Evolutionary conservation across 2,888 invertebrate species (phyloP).

Genomic region (Nemurella pictetii): DNA sequence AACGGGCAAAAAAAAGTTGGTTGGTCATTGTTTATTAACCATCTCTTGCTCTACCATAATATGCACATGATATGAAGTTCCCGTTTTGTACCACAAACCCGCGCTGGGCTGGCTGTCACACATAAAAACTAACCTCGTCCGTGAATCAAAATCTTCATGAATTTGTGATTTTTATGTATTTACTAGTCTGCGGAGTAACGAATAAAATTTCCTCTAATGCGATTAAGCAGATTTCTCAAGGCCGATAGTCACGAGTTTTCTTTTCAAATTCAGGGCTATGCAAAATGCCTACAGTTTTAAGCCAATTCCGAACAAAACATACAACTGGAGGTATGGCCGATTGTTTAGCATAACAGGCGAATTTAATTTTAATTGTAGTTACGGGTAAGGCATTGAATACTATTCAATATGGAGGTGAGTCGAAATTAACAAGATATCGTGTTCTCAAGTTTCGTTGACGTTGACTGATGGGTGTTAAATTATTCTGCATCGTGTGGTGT

Average conservation of each 20-base stretch:
- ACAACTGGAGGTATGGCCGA: too few relatives aligned
- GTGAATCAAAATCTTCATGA: neutral
- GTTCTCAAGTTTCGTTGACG: neutral
- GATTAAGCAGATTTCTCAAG: neutral
- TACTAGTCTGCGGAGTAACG: too few relatives aligned
- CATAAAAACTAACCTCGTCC: neutral
- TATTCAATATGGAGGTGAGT: neutral
- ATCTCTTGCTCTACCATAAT: neutral
- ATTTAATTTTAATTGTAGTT: neutral
- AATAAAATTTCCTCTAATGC: neutral
- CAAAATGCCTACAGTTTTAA: too few relatives aligned
- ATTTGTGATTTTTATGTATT: too few relatives aligned
- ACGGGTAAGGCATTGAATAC: neutral
- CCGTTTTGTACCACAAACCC: neutral
- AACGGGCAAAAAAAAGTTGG: constrained; percentile 8
- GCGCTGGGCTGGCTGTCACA: neutral
- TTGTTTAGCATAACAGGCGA: neutral
- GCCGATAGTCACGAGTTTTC: too few relatives aligned
- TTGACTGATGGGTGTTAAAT: constrained; percentile 23
- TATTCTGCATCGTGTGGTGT: constrained; percentile 13
- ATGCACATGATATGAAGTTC: neutral
- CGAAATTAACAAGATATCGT: neutral
- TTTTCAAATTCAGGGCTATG: neutral
- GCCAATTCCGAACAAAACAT: neutral
- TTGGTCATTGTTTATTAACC: constrained; percentile 13